Conservation (phyloP, 1,140 invertebrate genomes). For the Diorhabda carinulata region DNA sequence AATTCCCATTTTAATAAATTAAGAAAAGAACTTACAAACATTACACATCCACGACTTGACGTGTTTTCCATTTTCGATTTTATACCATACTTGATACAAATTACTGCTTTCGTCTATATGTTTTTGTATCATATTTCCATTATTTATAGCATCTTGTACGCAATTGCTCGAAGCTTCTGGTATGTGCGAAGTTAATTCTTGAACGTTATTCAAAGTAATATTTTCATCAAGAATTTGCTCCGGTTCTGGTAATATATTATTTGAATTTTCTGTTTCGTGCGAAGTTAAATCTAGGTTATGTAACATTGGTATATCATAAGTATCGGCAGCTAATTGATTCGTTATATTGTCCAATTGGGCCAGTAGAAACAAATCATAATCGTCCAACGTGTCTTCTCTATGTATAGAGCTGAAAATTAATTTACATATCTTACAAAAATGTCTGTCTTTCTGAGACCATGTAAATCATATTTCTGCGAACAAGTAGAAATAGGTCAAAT, state of each 20-base stretch:
- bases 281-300: conserved; percentile 16
- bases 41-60: conserved; percentile 62
- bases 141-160: no score
- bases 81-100: conserved; percentile 14
- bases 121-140: no score
- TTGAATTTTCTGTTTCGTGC: no score
- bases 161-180: background rate
- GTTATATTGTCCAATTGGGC: conserved; percentile 23
- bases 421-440: no score
- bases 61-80: conserved; percentile 52
- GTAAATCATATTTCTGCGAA: no score
- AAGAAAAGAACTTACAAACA: conserved; percentile 53
- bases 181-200: background rate
- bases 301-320: conserved; percentile 17
- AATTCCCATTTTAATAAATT: no score
- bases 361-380: conserved; percentile 22
- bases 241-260: no score
- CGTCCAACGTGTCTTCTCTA: conserved; percentile 25
- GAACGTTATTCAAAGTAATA: no score
- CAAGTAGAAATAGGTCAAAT: no score
- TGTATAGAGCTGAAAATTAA: conserved; percentile 22
- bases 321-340: conserved; percentile 2
- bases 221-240: no score
- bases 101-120: background rate
- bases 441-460: no score